phyloP scores from a whole-genome alignment of 1,140 invertebrate species.

The Trichomalopsis sarcophagae region DNA sequence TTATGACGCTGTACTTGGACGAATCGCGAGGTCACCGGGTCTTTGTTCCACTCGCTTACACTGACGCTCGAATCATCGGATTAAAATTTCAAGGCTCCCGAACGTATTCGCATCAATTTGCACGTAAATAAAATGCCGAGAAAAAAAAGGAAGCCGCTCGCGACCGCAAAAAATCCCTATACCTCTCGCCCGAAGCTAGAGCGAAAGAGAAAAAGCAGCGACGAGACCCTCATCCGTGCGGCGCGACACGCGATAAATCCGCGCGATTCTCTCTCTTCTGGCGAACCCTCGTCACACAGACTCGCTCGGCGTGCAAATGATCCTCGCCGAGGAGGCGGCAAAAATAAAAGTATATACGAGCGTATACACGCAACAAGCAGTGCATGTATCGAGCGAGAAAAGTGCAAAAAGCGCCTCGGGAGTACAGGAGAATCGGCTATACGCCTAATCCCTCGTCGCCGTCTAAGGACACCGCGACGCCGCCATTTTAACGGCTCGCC shows the following conservation, averaged over 20 bases:
- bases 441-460: constrained; percentile 11
- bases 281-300: constrained; percentile 42
- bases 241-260: constrained; percentile 42
- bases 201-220: neutral
- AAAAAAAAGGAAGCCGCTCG: neutral
- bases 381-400: neutral
- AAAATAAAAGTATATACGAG: neutral
- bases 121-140: constrained; percentile 36
- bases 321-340: neutral
- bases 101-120: constrained; percentile 46
- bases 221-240: neutral
- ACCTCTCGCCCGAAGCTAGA: neutral
- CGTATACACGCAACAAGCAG: too few species aligned
- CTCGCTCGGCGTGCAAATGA: constrained; percentile 4
- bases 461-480: constrained; percentile 37
- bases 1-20: too few species aligned
- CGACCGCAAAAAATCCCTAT: neutral
- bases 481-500: constrained; percentile 47
- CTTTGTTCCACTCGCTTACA: too few species aligned
- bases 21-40: too few species aligned
- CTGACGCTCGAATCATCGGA: neutral
- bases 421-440: constrained; percentile 9
- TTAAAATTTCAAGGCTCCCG: constrained; percentile 36
- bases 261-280: constrained; percentile 15
- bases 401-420: constrained; percentile 26